Evolutionary conservation across 35 echinoderm and acorn worm genomes (phyloP).

Genomic region (Ophiothrix spiculata): DNA sequence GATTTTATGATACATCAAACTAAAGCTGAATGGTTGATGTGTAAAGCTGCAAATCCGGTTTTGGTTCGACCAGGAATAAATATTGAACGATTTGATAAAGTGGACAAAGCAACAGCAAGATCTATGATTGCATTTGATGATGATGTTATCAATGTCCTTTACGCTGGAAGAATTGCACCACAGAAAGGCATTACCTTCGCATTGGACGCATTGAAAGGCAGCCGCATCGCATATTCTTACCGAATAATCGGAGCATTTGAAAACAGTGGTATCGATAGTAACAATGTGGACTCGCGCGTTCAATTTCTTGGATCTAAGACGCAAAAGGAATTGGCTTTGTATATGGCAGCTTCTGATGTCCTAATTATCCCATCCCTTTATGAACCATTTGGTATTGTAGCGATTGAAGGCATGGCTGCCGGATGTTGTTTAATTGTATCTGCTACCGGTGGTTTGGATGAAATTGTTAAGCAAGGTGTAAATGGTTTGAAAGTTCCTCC

Average conservation of each 20-base stretch:
- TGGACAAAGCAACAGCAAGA: neutral
- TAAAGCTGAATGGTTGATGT: neutral
- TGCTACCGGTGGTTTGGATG: slow-evolving; percentile 17
- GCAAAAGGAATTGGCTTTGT: neutral
- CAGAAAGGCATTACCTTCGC: slow-evolving; percentile 4
- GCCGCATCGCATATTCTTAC: neutral
- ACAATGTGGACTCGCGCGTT: neutral
- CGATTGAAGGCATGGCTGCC: slow-evolving; percentile 25
- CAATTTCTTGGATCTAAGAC: slow-evolving; percentile 8
- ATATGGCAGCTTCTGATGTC: slow-evolving; percentile 11
- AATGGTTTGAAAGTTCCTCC: slow-evolving; percentile 27
- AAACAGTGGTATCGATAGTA: neutral
- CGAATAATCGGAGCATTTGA: neutral
- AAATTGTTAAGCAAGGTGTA: slow-evolving; percentile 7
- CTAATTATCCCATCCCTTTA: slow-evolving; percentile 8
- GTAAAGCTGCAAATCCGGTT: neutral
- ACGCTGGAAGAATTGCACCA: neutral
- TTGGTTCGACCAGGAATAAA: neutral
- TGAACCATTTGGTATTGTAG: slow-evolving; percentile 17
- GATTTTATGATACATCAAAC: slow-evolving; percentile 15
- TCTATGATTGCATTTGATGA: neutral
- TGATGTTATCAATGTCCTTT: slow-evolving; percentile 15
- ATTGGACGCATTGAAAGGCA: neutral
- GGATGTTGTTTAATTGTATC: slow-evolving; percentile 26
- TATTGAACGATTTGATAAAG: neutral